Evolutionary conservation across 2,113 vertebrate species (phyloP).

Genomic region (Hyperoodon ampullatus): DNA sequence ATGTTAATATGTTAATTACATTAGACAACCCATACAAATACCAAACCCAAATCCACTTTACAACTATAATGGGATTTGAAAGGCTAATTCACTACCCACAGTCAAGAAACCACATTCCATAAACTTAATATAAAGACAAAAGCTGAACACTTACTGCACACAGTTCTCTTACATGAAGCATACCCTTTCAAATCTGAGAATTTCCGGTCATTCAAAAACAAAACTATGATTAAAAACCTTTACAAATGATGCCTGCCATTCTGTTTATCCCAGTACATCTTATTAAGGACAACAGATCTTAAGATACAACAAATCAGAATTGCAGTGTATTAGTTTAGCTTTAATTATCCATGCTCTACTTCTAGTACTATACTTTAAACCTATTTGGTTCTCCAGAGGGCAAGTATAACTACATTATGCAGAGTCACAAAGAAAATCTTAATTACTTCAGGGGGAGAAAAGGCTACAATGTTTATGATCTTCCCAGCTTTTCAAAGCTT

Average conservation of each 20-base stretch:
- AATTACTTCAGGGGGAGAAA: conserved; percentile 20
- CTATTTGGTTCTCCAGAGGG: conserved; percentile 29
- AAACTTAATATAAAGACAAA: neutral
- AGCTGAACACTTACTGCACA: neutral
- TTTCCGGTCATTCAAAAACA: conserved; percentile 41
- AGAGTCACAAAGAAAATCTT: conserved; percentile 40
- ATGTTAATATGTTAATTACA: neutral
- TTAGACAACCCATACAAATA: conserved; percentile 1
- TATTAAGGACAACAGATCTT: conserved; percentile 46
- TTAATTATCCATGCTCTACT: conserved; percentile 40
- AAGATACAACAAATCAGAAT: conserved; percentile 15
- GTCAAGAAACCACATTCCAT: neutral
- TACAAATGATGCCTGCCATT: conserved; percentile 28
- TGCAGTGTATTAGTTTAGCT: neutral
- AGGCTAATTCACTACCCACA: neutral
- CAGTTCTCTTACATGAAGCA: neutral
- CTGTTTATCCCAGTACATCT: conserved; percentile 21
- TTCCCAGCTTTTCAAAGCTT: conserved; percentile 39
- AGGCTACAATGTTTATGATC: neutral
- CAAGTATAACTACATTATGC: conserved; percentile 11
- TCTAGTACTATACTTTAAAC: conserved; percentile 1
- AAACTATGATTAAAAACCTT: conserved; percentile 42
- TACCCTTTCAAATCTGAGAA: neutral
- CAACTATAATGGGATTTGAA: conserved; percentile 50
- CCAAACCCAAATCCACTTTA: conserved; percentile 35